Evolutionary conservation across 1,140 invertebrate genomes (phyloP).

Genomic region (Magallana gigas): DNA sequence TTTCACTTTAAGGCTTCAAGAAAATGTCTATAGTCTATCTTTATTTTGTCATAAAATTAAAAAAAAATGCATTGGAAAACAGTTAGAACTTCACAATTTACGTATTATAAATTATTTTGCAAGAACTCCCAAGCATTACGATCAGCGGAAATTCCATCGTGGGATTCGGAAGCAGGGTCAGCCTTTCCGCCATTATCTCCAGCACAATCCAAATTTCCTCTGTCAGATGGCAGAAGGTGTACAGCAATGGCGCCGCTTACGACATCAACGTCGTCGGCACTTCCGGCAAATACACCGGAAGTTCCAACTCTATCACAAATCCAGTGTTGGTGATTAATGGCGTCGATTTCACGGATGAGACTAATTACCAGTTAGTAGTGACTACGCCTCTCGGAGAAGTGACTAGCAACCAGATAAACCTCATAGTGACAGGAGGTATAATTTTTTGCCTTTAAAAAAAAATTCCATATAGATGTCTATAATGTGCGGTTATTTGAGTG

Average conservation of each 20-base stretch:
- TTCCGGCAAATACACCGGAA: constrained; percentile 8
- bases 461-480: too few species aligned
- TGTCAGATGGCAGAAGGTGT: constrained; percentile 19
- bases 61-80: too few species aligned
- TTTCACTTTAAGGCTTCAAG: too few species aligned
- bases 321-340: constrained; percentile 3
- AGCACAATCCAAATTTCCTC: constrained; percentile 21
- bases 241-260: background rate
- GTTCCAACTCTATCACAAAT: constrained; percentile 15
- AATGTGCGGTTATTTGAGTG: background rate
- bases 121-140: constrained; percentile 21
- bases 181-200: constrained; percentile 34
- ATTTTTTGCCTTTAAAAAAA: too few species aligned
- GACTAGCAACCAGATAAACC: constrained; percentile 25
- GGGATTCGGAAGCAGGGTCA: background rate
- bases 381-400: background rate
- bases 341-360: constrained; percentile 22
- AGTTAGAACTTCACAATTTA: background rate
- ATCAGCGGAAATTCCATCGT: constrained; percentile 22
- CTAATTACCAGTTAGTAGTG: constrained; percentile 17
- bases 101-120: background rate
- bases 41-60: too few species aligned
- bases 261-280: background rate
- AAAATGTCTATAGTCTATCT: too few species aligned
- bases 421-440: background rate